phyloP scores from a whole-genome alignment of 1,140 invertebrate genomes.

The Trichonephila clavata region DNA sequence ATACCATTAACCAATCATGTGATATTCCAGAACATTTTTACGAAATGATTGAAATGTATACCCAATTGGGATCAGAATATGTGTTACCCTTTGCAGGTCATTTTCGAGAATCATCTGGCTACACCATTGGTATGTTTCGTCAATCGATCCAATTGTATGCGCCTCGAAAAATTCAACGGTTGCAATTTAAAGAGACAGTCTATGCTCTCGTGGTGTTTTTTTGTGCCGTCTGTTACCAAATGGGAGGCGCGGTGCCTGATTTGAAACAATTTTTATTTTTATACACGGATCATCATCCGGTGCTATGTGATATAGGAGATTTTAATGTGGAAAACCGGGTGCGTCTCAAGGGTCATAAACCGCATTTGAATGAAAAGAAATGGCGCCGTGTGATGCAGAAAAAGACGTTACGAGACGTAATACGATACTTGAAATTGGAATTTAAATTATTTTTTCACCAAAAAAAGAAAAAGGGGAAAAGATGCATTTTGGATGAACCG shows the following conservation, averaged over 20 bases:
- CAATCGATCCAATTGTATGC: not conserved
- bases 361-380: too few relatives aligned
- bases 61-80: not conserved
- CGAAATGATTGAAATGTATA: not conserved
- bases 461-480: not conserved
- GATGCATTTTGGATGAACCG: not conserved
- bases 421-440: too few relatives aligned
- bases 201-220: not conserved
- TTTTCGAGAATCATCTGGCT: constrained; percentile 12
- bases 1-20: too few relatives aligned
- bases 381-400: too few relatives aligned
- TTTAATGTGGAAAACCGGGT: not conserved
- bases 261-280: constrained; percentile 28
- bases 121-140: constrained; percentile 10
- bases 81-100: constrained; percentile 2
- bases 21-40: too few relatives aligned
- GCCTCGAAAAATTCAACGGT: not conserved
- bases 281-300: not conserved
- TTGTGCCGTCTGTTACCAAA: not conserved
- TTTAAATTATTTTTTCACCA: not conserved
- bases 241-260: not conserved
- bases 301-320: not conserved
- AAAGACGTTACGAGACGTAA: too few relatives aligned
- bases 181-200: not conserved
- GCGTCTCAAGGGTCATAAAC: too few relatives aligned